Percentiles rank a stretch among this genome's conserved stretches.
phyloP scores from a whole-genome alignment of 2,888 invertebrate species.

The Erebia epiphron region DNA sequence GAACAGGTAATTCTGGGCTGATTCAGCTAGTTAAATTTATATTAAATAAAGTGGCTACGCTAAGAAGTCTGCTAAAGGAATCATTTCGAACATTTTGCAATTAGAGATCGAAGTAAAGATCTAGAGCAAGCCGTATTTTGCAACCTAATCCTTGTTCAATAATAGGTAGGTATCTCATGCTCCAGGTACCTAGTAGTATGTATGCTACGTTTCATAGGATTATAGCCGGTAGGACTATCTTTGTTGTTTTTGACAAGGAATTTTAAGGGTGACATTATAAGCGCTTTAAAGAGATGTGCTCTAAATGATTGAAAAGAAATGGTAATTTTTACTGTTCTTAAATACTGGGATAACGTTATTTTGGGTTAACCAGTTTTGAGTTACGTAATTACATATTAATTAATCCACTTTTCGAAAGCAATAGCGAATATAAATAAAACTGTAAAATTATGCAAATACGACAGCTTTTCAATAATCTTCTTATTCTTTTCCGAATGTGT shows the following conservation, averaged over 20 bases:
- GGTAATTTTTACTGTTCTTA: no score
- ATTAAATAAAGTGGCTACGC: background rate
- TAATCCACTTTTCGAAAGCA: no score
- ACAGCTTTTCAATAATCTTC: no score
- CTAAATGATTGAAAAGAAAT: no score
- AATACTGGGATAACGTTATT: no score
- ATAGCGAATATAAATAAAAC: no score
- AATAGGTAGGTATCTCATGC: background rate
- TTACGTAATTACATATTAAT: no score
- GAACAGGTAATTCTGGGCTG: background rate
- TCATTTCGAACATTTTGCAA: background rate
- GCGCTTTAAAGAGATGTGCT: background rate
- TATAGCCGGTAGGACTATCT: slow-evolving; percentile 4
- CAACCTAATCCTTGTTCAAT: slow-evolving; percentile 3
- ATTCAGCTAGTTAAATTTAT: background rate
- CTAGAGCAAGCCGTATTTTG: background rate
- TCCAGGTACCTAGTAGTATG: background rate
- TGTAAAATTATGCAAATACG: no score
- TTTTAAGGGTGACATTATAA: background rate
- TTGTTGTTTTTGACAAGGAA: background rate
- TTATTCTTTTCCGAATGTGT: no score
- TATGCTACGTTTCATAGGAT: background rate
- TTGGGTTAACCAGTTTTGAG: no score
- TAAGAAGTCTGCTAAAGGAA: background rate
- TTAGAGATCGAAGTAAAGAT: background rate